These are phyloP conservation scores for Dryococelus australis DNA, from an alignment of 2,888 invertebrate genomes.

Conservation along the genomic window DNA sequence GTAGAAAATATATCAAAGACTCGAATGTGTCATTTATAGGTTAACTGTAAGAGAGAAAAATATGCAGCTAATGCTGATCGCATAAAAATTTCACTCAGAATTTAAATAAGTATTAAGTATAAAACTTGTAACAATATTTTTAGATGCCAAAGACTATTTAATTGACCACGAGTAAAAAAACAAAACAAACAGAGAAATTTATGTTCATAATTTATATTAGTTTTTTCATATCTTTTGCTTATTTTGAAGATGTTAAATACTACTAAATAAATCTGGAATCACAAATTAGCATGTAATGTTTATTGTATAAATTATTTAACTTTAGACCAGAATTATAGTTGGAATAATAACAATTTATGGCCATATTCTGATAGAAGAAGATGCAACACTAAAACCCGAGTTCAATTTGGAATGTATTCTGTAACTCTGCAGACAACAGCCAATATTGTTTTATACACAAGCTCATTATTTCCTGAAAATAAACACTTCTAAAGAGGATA, in stretches of 20 bases:
- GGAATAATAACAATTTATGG: too few species aligned
- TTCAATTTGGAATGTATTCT: too few species aligned
- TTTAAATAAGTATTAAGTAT: neutral
- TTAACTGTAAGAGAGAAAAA: neutral
- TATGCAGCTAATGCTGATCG: neutral
- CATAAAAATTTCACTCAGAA: neutral
- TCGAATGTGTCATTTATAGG: neutral
- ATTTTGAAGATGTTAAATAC: neutral
- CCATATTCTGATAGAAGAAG: too few species aligned
- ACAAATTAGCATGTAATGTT: neutral
- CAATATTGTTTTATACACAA: too few species aligned
- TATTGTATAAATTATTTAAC: too few species aligned
- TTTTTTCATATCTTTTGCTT: neutral
- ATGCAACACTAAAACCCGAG: too few species aligned
- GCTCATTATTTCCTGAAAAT: too few species aligned
- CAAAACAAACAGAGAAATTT: neutral
- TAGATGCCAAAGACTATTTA: slow-evolving; percentile 16
- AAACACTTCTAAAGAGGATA: too few species aligned
- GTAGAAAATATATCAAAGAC: neutral
- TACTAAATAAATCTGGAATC: neutral
- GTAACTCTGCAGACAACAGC: too few species aligned
- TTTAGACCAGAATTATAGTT: too few species aligned
- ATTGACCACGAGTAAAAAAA: neutral
- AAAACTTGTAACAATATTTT: neutral
- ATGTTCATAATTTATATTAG: neutral